Percentiles rank a stretch among this genome's conserved stretches.
Conservation (phyloP, 2,113 vertebrate genomes). For the Austrofundulus limnaeus region DNA sequence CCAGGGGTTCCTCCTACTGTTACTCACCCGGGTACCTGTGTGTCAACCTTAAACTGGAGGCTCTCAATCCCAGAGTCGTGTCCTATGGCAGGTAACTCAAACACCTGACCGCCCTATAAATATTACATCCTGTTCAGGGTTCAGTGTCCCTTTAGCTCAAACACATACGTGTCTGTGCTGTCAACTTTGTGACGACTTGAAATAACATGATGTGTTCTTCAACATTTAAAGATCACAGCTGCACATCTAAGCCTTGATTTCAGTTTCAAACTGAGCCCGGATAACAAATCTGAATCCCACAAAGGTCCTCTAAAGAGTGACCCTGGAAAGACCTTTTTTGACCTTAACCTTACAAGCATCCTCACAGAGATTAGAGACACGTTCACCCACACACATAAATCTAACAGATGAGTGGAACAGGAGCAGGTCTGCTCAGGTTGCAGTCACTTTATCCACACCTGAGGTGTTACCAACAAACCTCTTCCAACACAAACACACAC, state of each 20-base stretch:
- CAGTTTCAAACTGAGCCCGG: not conserved
- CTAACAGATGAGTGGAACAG: constrained; percentile 32
- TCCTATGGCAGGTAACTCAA: constrained; percentile 54
- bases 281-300: not conserved
- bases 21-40: not conserved
- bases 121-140: constrained; percentile 54
- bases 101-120: constrained; percentile 56
- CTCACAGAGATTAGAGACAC: not conserved
- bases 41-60: not conserved
- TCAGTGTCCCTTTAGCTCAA: constrained; percentile 47
- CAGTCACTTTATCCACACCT: constrained; percentile 60
- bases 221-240: not conserved
- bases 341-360: not conserved
- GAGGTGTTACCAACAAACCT: constrained; percentile 49
- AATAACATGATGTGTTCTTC: not conserved
- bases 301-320: not conserved
- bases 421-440: constrained; percentile 54
- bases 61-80: constrained; percentile 27
- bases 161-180: constrained; percentile 1
- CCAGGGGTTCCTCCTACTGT: not conserved
- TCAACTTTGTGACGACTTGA: not conserved
- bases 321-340: not conserved
- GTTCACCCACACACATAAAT: not conserved
- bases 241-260: not conserved
- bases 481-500: constrained; percentile 4